Evolutionary conservation across 2,113 vertebrate genomes (phyloP), one percentile per base, ranked within the genome.

Genomic region (Megalops atlanticus): DNA sequence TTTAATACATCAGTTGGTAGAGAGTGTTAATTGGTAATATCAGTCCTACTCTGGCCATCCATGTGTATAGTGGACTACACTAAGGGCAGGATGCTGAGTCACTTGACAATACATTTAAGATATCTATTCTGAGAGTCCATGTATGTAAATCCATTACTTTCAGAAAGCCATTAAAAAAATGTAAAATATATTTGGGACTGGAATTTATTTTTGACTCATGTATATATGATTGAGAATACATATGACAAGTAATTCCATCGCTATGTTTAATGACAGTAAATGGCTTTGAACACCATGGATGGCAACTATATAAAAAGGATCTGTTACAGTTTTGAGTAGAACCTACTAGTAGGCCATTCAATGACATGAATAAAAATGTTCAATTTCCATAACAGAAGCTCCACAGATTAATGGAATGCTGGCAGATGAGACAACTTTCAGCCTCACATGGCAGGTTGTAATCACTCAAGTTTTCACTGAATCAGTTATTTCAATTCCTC

Each of bases 381-480:
- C 54, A 64, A n/a, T 8, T 64, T 11, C 58, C 58, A 64, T 8
- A 64, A 64, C n/a, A 43, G 38, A 78, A 52, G 36, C 35, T 77
- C 47, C 18, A 49, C 52, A 24, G 43, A 70, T 71, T 79, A 45
- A 71, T 33, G 6, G 7, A 4, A 36, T 33, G 64, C 64, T 72
- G 78, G 16, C 54, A 78, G 49, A 58, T 58, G 76, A 39, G 49
- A 58, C 18, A 58, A 77, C 31, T 77, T 58, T 77, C 49, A 58
- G 16, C 41, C 35, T 54, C 47, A 78, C 43, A 43, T 18, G 43
- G 69, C 38, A 79, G 39, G 64, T 8, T 70, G 58, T 33, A 79
- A 41, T 33, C 36, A 0, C 47, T 77, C 15, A 69, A 40, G 54
- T 79, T 79, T 80, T 27, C 78, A 80, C 11, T n/a, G 21, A 31